phyloP scores from a whole-genome alignment of 2,797 vertebrate species.

The Sciurus vulgaris region DNA sequence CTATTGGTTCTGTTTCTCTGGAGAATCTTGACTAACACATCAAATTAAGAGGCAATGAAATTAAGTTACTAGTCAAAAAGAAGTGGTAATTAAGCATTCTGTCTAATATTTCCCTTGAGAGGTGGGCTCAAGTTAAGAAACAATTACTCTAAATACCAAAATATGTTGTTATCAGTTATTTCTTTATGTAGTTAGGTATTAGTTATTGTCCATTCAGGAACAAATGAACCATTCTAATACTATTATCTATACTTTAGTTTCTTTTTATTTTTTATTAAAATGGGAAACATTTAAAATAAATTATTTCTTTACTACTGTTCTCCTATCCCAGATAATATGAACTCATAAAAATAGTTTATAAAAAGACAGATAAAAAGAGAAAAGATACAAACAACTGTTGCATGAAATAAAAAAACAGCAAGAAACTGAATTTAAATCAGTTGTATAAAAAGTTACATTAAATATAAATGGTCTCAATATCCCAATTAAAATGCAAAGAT shows the following conservation, averaged over 20 bases:
- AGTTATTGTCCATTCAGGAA: background rate
- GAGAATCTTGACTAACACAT: background rate
- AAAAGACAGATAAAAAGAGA: background rate
- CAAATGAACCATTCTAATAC: background rate
- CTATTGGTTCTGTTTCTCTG: background rate
- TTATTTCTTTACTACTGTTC: background rate
- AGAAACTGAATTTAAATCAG: background rate
- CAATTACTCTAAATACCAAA: background rate
- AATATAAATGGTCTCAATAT: constrained; percentile 5
- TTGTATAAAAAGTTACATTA: background rate
- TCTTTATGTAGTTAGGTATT: background rate
- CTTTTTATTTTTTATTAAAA: background rate
- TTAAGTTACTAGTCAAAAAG: constrained; percentile 9
- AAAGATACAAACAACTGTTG: background rate
- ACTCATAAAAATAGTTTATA: background rate
- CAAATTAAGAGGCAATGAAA: background rate
- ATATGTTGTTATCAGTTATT: background rate
- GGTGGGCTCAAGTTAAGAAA: background rate
- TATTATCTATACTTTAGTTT: background rate
- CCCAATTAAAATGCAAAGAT: background rate
- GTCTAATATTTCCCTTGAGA: background rate
- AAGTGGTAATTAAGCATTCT: background rate
- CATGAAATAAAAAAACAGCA: background rate
- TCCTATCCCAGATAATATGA: background rate
- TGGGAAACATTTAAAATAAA: background rate